Conservation (phyloP, 2,797 vertebrate genomes). For the Gymnopithys bicolor region DNA sequence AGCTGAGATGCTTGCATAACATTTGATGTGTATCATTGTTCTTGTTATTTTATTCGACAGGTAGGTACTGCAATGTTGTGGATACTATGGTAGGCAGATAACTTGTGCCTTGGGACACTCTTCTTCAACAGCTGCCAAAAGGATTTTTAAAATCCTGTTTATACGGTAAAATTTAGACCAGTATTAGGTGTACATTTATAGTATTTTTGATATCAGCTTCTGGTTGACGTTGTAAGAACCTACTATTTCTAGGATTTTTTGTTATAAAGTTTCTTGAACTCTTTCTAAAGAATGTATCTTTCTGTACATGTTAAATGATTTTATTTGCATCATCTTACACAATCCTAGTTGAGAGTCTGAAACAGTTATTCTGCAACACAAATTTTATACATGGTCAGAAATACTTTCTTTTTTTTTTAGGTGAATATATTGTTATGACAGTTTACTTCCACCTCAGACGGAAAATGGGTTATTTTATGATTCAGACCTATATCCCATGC, state of each 20-base stretch:
- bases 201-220: background rate
- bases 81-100: background rate
- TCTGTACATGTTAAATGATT: background rate
- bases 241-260: background rate
- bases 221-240: background rate
- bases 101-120: background rate
- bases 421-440: conserved; percentile 99
- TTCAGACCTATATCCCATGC: conserved; percentile 99
- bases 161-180: background rate
- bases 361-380: background rate
- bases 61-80: background rate
- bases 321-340: background rate
- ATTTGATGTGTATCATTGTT: background rate
- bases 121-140: background rate
- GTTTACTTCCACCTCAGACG: conserved; percentile 96
- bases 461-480: conserved; percentile 99
- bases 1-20: background rate
- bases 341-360: background rate
- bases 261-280: background rate
- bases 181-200: background rate
- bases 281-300: background rate
- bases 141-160: background rate
- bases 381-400: background rate
- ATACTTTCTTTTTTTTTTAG: conserved; percentile 68
- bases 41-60: background rate